Conservation (phyloP, 1,140 invertebrate genomes). For the Orchesella cincta region DNA sequence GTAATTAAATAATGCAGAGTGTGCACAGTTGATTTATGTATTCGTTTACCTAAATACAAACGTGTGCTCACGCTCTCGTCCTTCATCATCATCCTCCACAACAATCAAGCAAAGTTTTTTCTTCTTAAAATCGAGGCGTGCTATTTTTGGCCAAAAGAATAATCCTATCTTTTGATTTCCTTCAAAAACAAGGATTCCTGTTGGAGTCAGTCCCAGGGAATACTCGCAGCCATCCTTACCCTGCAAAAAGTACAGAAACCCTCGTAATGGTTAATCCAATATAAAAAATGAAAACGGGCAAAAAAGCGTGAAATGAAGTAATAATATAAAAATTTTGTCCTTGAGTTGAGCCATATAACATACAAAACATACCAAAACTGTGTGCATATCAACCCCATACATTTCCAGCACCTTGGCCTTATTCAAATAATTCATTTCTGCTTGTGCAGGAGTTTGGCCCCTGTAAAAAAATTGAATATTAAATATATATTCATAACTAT, state of each 20-base stretch:
- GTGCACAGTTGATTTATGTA: neutral
- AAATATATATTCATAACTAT: constrained; percentile 18
- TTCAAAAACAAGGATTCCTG: constrained; percentile 95
- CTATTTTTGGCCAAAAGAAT: constrained; percentile 91
- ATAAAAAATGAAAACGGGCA: neutral
- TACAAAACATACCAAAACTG: constrained; percentile 69
- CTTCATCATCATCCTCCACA: constrained; percentile 94
- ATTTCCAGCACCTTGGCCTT: constrained; percentile 95
- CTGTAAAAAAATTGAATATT: constrained; percentile 55
- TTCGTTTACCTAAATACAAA: constrained; percentile 73
- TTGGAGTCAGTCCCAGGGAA: constrained; percentile 93
- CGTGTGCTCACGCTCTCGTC: constrained; percentile 87
- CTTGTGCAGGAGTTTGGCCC: constrained; percentile 83
- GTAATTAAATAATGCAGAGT: too few relatives aligned
- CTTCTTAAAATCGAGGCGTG: constrained; percentile 91
- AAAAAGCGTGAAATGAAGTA: constrained; percentile 24
- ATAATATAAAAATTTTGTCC: neutral
- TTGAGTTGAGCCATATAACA: too few relatives aligned
- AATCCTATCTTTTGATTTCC: constrained; percentile 92
- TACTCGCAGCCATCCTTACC: constrained; percentile 96
- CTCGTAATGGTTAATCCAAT: neutral
- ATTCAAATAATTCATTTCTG: constrained; percentile 88
- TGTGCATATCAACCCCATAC: constrained; percentile 96
- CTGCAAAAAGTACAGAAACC: constrained; percentile 53
- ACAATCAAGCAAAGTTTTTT: constrained; percentile 93